These are phyloP conservation scores for Poliocrania exsul DNA, from an alignment of 2,797 vertebrate genomes.

Conservation along the genomic window DNA sequence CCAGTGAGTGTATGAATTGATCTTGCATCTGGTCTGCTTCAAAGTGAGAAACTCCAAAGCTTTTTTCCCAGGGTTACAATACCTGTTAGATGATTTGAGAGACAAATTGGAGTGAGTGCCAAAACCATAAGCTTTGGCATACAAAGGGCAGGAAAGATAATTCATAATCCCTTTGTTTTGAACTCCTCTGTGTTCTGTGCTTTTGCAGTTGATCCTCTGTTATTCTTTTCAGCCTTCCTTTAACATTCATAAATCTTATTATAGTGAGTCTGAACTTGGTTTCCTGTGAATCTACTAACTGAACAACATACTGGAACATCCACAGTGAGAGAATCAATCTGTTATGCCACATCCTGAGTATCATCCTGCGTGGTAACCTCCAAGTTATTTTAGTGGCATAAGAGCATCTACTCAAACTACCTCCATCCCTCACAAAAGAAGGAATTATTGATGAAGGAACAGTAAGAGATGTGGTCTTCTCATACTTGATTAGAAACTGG, in stretches of 20 bases:
- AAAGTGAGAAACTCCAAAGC: background rate
- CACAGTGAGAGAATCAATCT: background rate
- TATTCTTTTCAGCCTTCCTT: background rate
- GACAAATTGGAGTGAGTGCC: background rate
- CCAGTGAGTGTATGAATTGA: background rate
- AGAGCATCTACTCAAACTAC: background rate
- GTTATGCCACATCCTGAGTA: background rate
- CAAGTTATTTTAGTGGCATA: background rate
- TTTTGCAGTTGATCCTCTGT: background rate
- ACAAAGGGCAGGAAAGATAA: background rate
- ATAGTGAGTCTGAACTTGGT: slow-evolving; percentile 6
- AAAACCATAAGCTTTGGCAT: background rate
- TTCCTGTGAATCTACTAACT: slow-evolving; percentile 8
- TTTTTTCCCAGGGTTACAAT: background rate
- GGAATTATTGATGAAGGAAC: background rate
- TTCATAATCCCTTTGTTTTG: slow-evolving; percentile 1
- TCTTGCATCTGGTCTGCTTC: background rate
- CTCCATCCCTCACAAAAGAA: background rate
- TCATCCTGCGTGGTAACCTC: background rate
- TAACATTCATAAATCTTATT: background rate
- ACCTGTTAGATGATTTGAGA: background rate
- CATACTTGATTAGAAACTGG: background rate
- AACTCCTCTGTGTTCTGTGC: background rate
- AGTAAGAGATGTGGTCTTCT: background rate
- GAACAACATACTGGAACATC: background rate